Evolutionary conservation across 2,113 vertebrate species (phyloP), one percentile per base, ranked within the genome.

Genomic region (Apteryx owenii): DNA sequence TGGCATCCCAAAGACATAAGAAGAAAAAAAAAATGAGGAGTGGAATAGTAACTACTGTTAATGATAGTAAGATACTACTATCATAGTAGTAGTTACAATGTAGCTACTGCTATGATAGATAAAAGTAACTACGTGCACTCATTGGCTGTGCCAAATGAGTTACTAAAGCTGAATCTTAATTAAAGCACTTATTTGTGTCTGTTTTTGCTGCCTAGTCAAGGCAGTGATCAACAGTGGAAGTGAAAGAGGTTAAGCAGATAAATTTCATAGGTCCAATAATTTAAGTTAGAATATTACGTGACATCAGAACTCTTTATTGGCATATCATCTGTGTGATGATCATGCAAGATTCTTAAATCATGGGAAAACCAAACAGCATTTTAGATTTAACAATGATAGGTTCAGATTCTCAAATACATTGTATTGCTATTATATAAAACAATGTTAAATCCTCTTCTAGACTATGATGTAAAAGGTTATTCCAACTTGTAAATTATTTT

Each of bases 301-400:
- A 4, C n/a, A 66, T 81, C 77, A 14, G 25, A 53, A 31, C 84
- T 42, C 79, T 95, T 95, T 95, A 93, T 96, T 94, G 84, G 66
- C 76, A 94, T 44, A 58, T 81, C 93, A 91, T 90, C 69, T 72
- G 23, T 88, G 72, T 36, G 84, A 51, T 53, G 84, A 51, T 53
- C 58, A 68, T 68, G 28, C 40, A 31, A 44, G 28, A 29, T 44
- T 29, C 10, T 68, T 42, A 31, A 23, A 21, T 81, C 62, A 81
- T 12, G 36, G 36, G 70, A 54, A 40, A 42, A 51, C 53, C 44
- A 61, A 36, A 40, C 56, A 71, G 48, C 25, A 56, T 44, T 50
- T 40, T 44, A 13, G 36, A 28, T 26, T 61, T 61, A 61, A 17
- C 19, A 20, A 46, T 46, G 26, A 31, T 31, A 46, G 44, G 11